Evolutionary conservation across 2,888 invertebrate genomes (phyloP).

Genomic region (Encarsia formosa): DNA sequence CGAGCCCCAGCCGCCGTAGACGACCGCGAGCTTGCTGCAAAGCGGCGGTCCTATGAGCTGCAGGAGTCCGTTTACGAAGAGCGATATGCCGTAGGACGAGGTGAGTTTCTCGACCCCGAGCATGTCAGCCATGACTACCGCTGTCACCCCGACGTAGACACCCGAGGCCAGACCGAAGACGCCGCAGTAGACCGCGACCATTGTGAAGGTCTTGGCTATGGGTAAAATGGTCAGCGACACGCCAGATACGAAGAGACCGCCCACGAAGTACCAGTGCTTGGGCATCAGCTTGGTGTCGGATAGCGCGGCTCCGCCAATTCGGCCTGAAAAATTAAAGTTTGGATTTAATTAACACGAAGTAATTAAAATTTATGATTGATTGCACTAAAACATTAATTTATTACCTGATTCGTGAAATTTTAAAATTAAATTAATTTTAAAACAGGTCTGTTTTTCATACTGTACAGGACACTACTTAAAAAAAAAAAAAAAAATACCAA

Average conservation of each 20-base stretch:
- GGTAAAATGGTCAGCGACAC: constrained; percentile 70
- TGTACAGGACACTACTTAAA: neutral
- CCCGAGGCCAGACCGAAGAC: constrained; percentile 80
- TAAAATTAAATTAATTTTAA: no score
- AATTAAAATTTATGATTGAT: neutral
- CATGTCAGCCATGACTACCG: constrained; percentile 85
- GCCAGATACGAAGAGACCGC: constrained; percentile 74
- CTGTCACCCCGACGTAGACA: constrained; percentile 80
- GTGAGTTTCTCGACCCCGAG: constrained; percentile 78
- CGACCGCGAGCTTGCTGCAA: constrained; percentile 70
- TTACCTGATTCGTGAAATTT: no score
- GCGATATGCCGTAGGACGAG: constrained; percentile 80
- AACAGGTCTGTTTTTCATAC: no score
- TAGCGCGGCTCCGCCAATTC: constrained; percentile 80
- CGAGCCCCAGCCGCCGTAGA: constrained; percentile 63
- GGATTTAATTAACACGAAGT: neutral
- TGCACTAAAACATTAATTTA: no score
- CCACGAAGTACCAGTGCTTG: constrained; percentile 78
- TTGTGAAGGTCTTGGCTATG: constrained; percentile 61
- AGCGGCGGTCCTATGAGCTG: constrained; percentile 79
- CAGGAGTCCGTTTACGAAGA: constrained; percentile 78
- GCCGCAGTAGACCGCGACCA: constrained; percentile 67
- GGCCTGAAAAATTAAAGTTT: constrained; percentile 4
- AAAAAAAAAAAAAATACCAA: neutral
- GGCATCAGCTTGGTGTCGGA: constrained; percentile 74